phyloP scores from a whole-genome alignment of 2,113 vertebrate genomes.

The Coturnix japonica region DNA sequence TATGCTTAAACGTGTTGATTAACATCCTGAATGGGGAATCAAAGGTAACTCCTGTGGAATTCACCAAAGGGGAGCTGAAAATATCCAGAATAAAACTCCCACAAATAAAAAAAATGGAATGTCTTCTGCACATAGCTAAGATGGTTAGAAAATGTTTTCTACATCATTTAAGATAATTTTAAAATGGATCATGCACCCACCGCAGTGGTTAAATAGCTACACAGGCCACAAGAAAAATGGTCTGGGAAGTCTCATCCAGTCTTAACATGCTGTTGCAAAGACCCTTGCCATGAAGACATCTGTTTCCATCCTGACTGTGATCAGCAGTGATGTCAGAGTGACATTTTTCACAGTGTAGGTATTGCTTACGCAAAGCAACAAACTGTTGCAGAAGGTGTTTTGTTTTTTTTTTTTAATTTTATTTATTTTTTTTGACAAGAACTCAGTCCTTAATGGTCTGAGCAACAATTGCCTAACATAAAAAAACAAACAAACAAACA shows the following conservation, averaged over 20 bases:
- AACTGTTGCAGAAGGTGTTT: background rate
- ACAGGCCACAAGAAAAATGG: background rate
- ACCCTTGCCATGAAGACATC: background rate
- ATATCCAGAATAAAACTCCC: background rate
- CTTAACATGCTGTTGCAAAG: background rate
- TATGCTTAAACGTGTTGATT: constrained; percentile 26
- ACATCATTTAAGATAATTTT: background rate
- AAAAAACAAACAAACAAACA: background rate
- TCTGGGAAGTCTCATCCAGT: background rate
- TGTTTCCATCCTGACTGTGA: background rate
- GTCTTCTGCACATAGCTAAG: accelerated
- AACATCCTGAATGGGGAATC: background rate
- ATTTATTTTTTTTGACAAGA: background rate
- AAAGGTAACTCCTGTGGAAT: background rate
- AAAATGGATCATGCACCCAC: background rate
- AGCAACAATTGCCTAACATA: background rate
- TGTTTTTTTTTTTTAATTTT: accelerated
- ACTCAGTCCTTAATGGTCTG: background rate
- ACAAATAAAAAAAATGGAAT: background rate
- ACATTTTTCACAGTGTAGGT: background rate
- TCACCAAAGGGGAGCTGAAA: background rate
- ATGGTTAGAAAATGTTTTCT: background rate
- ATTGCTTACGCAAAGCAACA: background rate
- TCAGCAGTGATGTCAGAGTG: background rate
- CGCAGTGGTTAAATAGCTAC: background rate